Base-by-base conservation (phyloP, 1,140 invertebrate species). In the Scaptodrosophila lebanonensis region DNA sequence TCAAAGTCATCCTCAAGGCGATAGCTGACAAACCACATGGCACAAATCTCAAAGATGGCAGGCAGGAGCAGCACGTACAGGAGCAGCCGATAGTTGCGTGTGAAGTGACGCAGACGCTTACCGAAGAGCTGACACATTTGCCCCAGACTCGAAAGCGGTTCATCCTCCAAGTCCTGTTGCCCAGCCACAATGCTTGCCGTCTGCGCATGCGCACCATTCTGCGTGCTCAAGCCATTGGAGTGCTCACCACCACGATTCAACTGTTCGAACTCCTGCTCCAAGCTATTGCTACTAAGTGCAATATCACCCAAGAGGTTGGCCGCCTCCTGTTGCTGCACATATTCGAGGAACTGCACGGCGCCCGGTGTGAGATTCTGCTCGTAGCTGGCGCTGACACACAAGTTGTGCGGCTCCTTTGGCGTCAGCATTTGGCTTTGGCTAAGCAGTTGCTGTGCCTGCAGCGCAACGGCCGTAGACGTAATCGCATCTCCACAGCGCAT, bases 21-120 rank as follows among this genome's bases (percentile, higher is more conserved):
- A 60, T 92, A 89, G 64, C 89, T 88, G 20, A 91, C 90, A 85
- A 92, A 93, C 45, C 88, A 91, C 91, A 93, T 93, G 17, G 91
- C 91, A 9, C 90, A 83, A 1, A 89, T 86, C 36, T 92, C 90
- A 76, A 92, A 92, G 35, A 92, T 56, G 0, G 89, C 89, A 1
- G 91, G 91, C 61, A 93, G 85, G 33, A 90, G 68, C n/a, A 93
- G 67, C 8, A 91, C 87, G n/a, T 90, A 88, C 47, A 91, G 88
- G 11, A 91, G 85, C 13, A 92, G 86, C 66, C 90, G 88, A 84
- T 88, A 91, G 64, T 92, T 92, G 15, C 90, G 88, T 3, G 77
- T 66, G 61, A 92, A 90, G 68, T 92, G 91, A 49, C 90, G 83
- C 12, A 90, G 83, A 33, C 91, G 86, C 59, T 91, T 91, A 43